Conservation (phyloP, 2,797 vertebrate genomes). For the Siniperca undulata region DNA sequence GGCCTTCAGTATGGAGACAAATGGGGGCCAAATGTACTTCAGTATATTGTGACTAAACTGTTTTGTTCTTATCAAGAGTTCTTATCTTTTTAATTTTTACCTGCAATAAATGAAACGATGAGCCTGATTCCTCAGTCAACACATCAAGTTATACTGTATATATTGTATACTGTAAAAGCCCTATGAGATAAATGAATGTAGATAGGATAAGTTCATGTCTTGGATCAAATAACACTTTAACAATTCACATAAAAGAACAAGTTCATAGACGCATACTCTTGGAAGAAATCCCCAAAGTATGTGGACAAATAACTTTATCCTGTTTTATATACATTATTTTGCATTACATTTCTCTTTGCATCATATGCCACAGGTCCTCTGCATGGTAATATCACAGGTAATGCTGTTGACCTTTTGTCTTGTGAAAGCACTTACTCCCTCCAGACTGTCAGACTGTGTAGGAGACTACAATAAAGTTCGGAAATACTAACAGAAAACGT, state of each 20-base stretch:
- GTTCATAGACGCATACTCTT: background rate
- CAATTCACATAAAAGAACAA: conserved; percentile 17
- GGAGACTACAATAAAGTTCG: conserved; percentile 75
- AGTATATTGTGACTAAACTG: conserved; percentile 45
- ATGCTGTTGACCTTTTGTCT: conserved; percentile 48
- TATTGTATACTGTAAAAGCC: conserved; percentile 60
- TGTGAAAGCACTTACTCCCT: conserved; percentile 65
- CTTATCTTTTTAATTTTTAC: conserved; percentile 43
- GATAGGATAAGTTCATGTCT: conserved; percentile 28
- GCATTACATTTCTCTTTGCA: conserved; percentile 41
- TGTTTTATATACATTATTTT: conserved; percentile 48
- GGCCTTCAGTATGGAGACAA: conserved; percentile 49
- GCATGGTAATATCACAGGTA: conserved; percentile 22
- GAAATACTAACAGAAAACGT: conserved; percentile 46
- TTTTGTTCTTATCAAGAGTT: conserved; percentile 44
- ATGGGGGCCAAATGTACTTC: conserved; percentile 54
- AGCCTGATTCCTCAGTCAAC: conserved; percentile 53
- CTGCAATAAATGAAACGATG: conserved; percentile 52
- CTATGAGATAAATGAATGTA: conserved; percentile 53
- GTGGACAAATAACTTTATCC: conserved; percentile 19
- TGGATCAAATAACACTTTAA: conserved; percentile 34
- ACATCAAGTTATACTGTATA: conserved; percentile 63
- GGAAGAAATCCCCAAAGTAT: conserved; percentile 19
- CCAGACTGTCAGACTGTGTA: conserved; percentile 50
- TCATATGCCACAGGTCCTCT: conserved; percentile 41